Base-by-base conservation (phyloP, 2,888 invertebrate species). In the Andrena flavipes region DNA sequence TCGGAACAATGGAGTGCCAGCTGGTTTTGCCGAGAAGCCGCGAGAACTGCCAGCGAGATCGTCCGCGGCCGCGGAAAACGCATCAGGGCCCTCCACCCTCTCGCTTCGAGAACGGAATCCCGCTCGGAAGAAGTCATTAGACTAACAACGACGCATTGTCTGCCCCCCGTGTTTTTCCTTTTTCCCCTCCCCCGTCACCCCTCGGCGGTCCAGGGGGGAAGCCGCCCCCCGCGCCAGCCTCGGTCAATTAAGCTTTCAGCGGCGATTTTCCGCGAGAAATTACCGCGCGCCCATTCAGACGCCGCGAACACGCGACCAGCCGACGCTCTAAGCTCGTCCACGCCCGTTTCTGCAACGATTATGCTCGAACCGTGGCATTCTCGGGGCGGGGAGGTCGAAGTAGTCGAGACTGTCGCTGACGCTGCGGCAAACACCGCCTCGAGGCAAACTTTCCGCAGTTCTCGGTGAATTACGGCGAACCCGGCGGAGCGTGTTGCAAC, bases 161-260 rank as follows among this genome's bases (percentile, higher is more conserved):
- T 1, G 42, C 2, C 30, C 2, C 30, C 16, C 42, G 42, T 63
- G 69, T 76, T 79, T 82, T 42, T 54, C 54, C 60, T 48, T 49
- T 48, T 29, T 69, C 33, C 26, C 4, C 35, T 42, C 16, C 2
- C 8, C 2, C 70, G 20, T 35, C n/a, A n/a, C 60, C 30, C 72
- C 62, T 54, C 23, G 2, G 20, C 42, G 42, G 30, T 26, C 23
- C 56, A 8, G 26, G 56, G 23, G 2, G 20, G 1, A 10, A 4
- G 67, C 60, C 63, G n/a, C 49, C 2, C 23, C 63, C 26, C 49
- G 1, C 23, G 16, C 54, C 56, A 30, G 63, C 42, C 74, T 56
- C 84, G 77, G 81, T 82, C 87, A 85, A 86, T 89, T 89, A 86
- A 86, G 85, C 86, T 89, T 84, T 89, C 83, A 87, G 74, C 76